Evolutionary conservation across 2,888 invertebrate genomes (phyloP).

Genomic region (Hemaris fuciformis): DNA sequence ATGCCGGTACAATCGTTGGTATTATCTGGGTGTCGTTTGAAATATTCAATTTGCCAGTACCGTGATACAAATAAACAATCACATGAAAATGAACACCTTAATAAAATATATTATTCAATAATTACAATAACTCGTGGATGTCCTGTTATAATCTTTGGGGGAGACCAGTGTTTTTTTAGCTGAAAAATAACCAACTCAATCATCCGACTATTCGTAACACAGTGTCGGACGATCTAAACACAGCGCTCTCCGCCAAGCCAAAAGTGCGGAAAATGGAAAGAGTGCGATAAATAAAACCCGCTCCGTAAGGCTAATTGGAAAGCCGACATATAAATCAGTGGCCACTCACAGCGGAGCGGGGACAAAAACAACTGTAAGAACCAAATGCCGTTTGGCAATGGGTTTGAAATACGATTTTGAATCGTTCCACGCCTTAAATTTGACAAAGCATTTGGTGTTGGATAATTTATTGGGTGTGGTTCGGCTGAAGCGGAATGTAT

Average conservation of each 20-base stretch:
- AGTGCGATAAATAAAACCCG: constrained; percentile 73
- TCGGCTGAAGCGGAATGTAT: neutral
- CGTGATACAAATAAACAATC: no score
- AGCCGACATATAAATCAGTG: constrained; percentile 72
- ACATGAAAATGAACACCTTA: no score
- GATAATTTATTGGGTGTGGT: constrained; percentile 5
- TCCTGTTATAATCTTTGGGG: no score
- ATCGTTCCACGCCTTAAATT: constrained; percentile 14
- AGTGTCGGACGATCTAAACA: constrained; percentile 25
- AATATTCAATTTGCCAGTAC: no score
- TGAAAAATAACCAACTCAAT: neutral
- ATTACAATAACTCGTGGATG: no score
- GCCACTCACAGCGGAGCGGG: constrained; percentile 53
- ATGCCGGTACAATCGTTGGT: no score
- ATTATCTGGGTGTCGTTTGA: no score
- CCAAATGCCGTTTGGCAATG: constrained; percentile 44
- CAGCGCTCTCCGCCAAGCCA: constrained; percentile 34
- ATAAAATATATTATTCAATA: no score
- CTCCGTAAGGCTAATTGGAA: constrained; percentile 70
- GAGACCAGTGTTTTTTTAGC: no score
- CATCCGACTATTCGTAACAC: constrained; percentile 11
- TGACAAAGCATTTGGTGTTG: constrained; percentile 9
- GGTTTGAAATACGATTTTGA: constrained; percentile 28
- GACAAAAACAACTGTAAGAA: constrained; percentile 55
- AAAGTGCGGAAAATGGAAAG: constrained; percentile 71